A percentile compares a stretch with the other conserved stretches of the same genome.
Evolutionary conservation across 2,113 vertebrate species (phyloP).

Genomic region (Microtus oregoni): DNA sequence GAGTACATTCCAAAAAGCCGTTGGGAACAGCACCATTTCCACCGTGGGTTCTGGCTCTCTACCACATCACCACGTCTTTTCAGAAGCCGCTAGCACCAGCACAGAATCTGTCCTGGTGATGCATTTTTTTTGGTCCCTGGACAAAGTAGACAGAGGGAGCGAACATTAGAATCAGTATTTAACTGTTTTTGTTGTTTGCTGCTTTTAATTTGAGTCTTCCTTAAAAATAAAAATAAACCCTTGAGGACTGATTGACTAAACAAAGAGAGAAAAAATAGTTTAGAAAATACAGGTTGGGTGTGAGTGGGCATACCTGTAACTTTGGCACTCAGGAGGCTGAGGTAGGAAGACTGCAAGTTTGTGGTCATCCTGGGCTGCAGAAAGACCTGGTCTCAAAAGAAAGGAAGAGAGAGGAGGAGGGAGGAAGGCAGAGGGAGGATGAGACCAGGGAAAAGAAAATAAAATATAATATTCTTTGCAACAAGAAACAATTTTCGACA

Average conservation of each 20-base stretch:
- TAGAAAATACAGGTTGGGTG: background rate
- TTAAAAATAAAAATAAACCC: conserved; percentile 15
- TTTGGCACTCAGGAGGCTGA: background rate
- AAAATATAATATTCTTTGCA: conserved; percentile 45
- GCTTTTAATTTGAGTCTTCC: background rate
- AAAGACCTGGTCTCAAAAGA: background rate
- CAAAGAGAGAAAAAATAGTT: background rate
- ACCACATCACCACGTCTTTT: background rate
- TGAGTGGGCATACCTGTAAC: background rate
- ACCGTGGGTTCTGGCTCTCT: background rate
- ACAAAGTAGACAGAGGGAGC: conserved; percentile 9
- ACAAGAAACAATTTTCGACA: background rate
- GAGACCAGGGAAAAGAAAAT: background rate
- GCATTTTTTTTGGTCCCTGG: background rate
- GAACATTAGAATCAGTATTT: conserved; percentile 22
- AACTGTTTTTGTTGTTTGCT: background rate
- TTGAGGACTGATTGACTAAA: background rate
- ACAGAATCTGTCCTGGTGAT: conserved; percentile 2
- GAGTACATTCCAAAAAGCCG: conserved; percentile 10
- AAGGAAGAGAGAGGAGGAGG: background rate
- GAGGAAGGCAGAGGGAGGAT: accelerated
- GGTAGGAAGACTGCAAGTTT: background rate
- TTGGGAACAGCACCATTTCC: background rate
- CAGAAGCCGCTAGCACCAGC: background rate
- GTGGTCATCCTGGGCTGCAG: background rate